Evolutionary conservation across 2,888 invertebrate species (phyloP), one percentile per base, ranked within the genome.

Genomic region (Polia nebulosa): DNA sequence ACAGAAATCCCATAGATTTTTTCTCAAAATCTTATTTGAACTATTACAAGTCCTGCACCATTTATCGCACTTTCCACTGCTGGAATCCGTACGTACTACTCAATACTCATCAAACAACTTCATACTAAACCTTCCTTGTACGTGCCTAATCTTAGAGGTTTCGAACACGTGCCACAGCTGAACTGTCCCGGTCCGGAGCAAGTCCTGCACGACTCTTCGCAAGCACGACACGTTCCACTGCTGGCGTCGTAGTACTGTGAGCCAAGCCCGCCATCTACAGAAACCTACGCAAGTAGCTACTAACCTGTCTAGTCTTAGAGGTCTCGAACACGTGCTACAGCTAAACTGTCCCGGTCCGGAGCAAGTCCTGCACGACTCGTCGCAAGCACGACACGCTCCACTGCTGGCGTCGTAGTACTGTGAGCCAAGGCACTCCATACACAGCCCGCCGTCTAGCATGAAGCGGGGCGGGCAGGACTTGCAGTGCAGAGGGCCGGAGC

Each of bases 391-490:
- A 88, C 98, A 98, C 7, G 96, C 96, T 85, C 97, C 97, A 55
- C 97, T 97, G 72, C 96, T 95, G 0, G 96, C 93, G 81, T 97
- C 97, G 85, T 97, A 97, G 92, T 97, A 97, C 91, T 97, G 97
- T 0, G 97, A 97, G 52, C 97, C 97, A 15, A 97, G 96, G 77
- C 98, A 98, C 88, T 97, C 97, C 96, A 97, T 97, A 88, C 98
- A 98, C 0, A 97, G 94, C 7, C 97, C 97, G 70, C 97, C 97
- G 80, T 97, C 97, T 13, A 97, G 91, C 97, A 97, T 97, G 86
- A 97, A 97, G 56, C 97, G 97, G 0, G 96, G 94, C 0, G 97
- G 97, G 80, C 98, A 98, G 0, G 97, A 97, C 49, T 97, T 97
- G 90, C 98, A 98, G 85, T 97, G 97, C 58, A 97, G 93, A 0